Base-by-base conservation (phyloP, 1,140 invertebrate species). In the Bathynomus jamesi region DNA sequence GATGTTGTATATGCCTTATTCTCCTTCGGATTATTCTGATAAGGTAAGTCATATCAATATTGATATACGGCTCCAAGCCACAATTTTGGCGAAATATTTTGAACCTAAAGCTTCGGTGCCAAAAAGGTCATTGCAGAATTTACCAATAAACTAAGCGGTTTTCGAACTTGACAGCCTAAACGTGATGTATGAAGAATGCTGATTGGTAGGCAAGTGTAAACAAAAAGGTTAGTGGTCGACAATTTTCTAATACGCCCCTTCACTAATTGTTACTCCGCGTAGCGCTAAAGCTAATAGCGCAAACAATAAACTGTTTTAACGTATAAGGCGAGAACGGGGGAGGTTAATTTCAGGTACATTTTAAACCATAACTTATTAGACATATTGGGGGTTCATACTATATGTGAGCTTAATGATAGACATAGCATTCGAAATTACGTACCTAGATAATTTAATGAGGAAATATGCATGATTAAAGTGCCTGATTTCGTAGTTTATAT, bases 181-280 rank as follows among this genome's bases (percentile, higher is more conserved):
- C 69, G 73, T 75, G 73, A 75, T 75, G 73, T 75, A 75, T 75
- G 73, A 75, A 69, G 73, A 69, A 75, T 75, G 73, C 71, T 75
- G 73, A 75, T 75, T 75, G 73, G 73, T 75, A 75, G 73, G 73
- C 73, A 75, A 75, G 73, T 75, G 73, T 75, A 75, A 75, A 75
- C 73, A 75, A 75, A 75, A 69, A 69, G 73, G 69, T 69, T 75
- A 75, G 73, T 75, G 73, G 73, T 71, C 73, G 69, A 70, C 73
- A 75, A 75, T 66, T 75, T 69, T 46, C 73, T 67, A 67, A 71
- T 69, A 69, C 73, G 73, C 73, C 73, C 73, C 70, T 75, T 66
- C 65, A 71, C 73, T 75, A 75, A 75, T 75, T 71, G 73, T 75
- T 75, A 75, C 73, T 75, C 71, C 71, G 71, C 70, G 71, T 69